These are phyloP conservation scores for Drosophila orena DNA, from an alignment of 1,140 invertebrate genomes.

Conservation along the genomic window DNA sequence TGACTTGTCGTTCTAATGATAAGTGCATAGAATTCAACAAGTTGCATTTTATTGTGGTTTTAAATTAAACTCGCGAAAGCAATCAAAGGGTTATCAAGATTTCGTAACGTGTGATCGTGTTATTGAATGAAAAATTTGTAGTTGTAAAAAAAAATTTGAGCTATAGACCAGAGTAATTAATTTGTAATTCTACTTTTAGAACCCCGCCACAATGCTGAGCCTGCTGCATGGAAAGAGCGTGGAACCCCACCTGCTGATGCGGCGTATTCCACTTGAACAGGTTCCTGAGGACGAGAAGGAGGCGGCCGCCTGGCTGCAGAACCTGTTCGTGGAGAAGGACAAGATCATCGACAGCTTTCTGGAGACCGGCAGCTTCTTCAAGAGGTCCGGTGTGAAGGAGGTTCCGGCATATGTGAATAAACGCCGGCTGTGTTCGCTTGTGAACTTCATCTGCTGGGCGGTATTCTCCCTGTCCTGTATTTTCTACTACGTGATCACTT, in stretches of 20 bases:
- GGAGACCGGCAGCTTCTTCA: conserved; percentile 93
- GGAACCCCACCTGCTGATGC: conserved; percentile 91
- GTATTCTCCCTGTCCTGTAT: conserved; percentile 89
- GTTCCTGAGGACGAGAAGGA: conserved; percentile 92
- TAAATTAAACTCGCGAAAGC: not conserved
- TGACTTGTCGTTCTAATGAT: not conserved
- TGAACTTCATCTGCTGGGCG: conserved; percentile 91
- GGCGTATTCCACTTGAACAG: conserved; percentile 92
- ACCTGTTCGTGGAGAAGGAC: conserved; percentile 88
- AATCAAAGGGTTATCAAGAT: not conserved
- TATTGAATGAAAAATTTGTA: no score
- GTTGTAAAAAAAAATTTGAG: no score
- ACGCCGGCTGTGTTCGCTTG: conserved; percentile 88
- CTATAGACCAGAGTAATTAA: conserved; percentile 53
- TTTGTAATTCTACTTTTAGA: conserved; percentile 60
- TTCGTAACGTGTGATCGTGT: not conserved
- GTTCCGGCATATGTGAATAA: conserved; percentile 86
- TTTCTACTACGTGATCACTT: conserved; percentile 88
- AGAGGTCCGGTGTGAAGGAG: conserved; percentile 89
- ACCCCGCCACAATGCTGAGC: conserved; percentile 92
- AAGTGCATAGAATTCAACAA: not conserved
- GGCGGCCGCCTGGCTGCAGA: conserved; percentile 92
- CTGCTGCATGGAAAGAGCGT: conserved; percentile 92
- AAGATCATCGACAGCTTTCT: conserved; percentile 92
- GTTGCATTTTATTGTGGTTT: conserved; percentile 1